Evolutionary conservation across 2,888 invertebrate species (phyloP).

Genomic region (Ophraella communa): DNA sequence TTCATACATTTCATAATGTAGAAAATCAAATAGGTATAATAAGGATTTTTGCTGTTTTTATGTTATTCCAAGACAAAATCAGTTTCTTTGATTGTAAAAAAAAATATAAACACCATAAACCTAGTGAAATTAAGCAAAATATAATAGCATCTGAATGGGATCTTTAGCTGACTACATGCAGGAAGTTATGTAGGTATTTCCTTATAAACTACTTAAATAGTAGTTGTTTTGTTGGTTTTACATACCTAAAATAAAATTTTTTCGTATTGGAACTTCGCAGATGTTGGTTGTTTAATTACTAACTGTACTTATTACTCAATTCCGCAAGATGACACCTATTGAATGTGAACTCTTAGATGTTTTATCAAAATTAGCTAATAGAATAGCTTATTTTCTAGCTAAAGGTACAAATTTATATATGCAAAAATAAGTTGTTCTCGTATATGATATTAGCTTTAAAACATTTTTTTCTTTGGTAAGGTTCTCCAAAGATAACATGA

Average conservation of each 20-base stretch:
- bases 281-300: neutral
- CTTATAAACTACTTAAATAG: neutral
- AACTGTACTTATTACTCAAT: neutral
- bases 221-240: neutral
- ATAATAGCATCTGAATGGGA: neutral
- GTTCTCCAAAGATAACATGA: too few relatives aligned
- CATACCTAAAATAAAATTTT: neutral
- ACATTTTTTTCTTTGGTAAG: neutral
- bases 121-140: neutral
- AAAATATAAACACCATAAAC: too few relatives aligned
- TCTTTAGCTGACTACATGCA: neutral
- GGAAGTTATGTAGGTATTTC: neutral
- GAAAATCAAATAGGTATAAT: too few relatives aligned
- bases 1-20: too few relatives aligned
- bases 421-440: neutral
- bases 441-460: neutral
- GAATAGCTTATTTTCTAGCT: neutral
- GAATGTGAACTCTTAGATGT: neutral
- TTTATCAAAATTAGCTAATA: neutral
- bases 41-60: too few relatives aligned
- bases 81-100: too few relatives aligned
- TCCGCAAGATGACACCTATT: neutral
- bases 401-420: neutral
- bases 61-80: too few relatives aligned
- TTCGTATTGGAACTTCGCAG: neutral